Base-by-base conservation (phyloP, 1,140 invertebrate genomes). In the Polypedilum vanderplanki region DNA sequence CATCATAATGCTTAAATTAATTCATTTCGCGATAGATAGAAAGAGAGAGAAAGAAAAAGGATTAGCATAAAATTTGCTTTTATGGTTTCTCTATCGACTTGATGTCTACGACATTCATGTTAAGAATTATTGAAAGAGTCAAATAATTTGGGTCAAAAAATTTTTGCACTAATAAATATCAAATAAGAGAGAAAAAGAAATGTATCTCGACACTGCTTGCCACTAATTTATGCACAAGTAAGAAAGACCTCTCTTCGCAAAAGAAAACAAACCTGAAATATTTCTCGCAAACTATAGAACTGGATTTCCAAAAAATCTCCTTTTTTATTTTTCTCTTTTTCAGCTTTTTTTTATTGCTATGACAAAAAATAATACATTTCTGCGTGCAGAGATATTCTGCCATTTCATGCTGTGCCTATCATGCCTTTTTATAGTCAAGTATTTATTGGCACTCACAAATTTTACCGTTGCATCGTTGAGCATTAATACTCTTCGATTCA, bases 361-460 rank as follows among this genome's bases (percentile, higher is more conserved):
- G 46, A 57, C 46, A 57, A 57, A 57, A 57, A 57, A 57, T 57
- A 57, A 57, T 4, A 57, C 3, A 57, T 57, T 57, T 57, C 46
- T 57, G 46, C 46, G 46, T 57, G 46, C 46, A 57, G 46, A 57
- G 46, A 57, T 57, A n/a, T 57, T 57, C 46, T 57, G 10, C 10
- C 46, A n/a, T 57, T 57, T 57, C 46, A 57, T 57, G 46, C 46
- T 57, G 46, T 12, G 46, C 10, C 46, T 8, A 57, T 57, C 46
- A 57, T 57, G 46, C 12, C 12, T 57, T 57, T 57, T n/a, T n/a
- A 57, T 57, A 57, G 46, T 57, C 46, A 57, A 57, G n/a, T 57
- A 57, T 57, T 57, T 57, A 57, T 57, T 57, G 46, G n/a, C 46
- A 57, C 46, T 57, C 46, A 57, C 46, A 57, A 57, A 57, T 57